Percentiles rank a stretch among this genome's conserved stretches.
These are phyloP conservation scores for Ophiodon elongatus DNA, from an alignment of 2,113 vertebrate species.

Conservation along the genomic window DNA sequence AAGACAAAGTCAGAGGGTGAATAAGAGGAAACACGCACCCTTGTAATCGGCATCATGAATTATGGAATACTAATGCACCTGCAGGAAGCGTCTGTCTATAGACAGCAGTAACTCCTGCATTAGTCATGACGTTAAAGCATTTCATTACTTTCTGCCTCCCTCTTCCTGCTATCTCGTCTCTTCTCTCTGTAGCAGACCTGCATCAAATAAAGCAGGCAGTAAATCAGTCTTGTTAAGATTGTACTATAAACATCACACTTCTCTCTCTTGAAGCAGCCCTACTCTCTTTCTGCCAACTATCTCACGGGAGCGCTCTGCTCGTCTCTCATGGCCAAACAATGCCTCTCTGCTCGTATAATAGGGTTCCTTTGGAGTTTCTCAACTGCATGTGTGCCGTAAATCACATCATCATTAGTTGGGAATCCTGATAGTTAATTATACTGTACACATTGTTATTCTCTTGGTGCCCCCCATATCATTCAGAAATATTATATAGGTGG, in stretches of 20 bases:
- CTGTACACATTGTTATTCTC: constrained; percentile 1
- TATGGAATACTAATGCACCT: constrained; percentile 75
- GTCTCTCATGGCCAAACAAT: constrained; percentile 49
- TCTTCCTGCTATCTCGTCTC: constrained; percentile 24
- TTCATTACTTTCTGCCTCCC: constrained; percentile 55
- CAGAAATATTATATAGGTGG: constrained; percentile 11
- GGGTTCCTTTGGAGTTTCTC: constrained; percentile 56
- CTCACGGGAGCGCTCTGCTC: constrained; percentile 58
- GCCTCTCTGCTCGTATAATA: constrained; percentile 62
- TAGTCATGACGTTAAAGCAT: constrained; percentile 65
- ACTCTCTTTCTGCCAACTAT: constrained; percentile 20
- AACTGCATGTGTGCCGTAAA: constrained; percentile 30
- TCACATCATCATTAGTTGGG: constrained; percentile 51
- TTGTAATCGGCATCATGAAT: constrained; percentile 69
- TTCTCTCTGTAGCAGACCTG: constrained; percentile 20
- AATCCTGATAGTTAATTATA: constrained; percentile 54
- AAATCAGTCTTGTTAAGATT: constrained; percentile 59
- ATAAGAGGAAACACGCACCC: constrained; percentile 47
- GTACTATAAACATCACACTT: constrained; percentile 58
- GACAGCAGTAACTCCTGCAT: constrained; percentile 62
- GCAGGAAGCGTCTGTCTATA: constrained; percentile 61
- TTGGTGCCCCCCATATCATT: neutral
- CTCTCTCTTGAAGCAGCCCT: constrained; percentile 40
- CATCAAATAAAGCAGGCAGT: constrained; percentile 43
- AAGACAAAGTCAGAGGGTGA: constrained; percentile 5